Evolutionary conservation across 2,797 vertebrate genomes (phyloP).

Genomic region (Brachyrhaphis roseni): DNA sequence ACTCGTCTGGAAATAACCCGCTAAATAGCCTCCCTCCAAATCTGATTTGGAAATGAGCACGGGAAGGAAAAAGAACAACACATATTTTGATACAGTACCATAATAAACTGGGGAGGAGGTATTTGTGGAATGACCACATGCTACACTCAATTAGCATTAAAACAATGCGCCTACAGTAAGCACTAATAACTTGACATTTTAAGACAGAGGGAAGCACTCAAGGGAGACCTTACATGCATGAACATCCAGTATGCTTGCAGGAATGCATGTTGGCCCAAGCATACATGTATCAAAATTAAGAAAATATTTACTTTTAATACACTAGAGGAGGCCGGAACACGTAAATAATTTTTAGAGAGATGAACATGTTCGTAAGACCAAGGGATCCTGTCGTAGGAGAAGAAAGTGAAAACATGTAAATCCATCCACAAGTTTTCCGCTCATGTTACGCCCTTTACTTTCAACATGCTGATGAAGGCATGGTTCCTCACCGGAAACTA

Average conservation of each 20-base stretch:
- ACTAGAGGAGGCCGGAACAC: constrained; percentile 22
- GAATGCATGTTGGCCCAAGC: constrained; percentile 13
- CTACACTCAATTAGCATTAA: constrained; percentile 73
- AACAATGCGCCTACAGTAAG: constrained; percentile 73
- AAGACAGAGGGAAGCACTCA: constrained; percentile 17
- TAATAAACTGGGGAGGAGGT: constrained; percentile 51
- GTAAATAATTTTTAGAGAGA: not conserved
- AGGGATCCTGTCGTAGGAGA: constrained; percentile 46
- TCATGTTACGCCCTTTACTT: constrained; percentile 27
- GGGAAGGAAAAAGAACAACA: constrained; percentile 12
- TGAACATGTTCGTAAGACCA: constrained; percentile 35
- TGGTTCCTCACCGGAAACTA: constrained; percentile 22
- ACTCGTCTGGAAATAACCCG: constrained; percentile 33
- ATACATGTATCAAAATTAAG: constrained; percentile 17
- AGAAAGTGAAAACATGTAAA: constrained; percentile 57
- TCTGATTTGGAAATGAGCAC: constrained; percentile 59
- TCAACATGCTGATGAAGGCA: constrained; percentile 5
- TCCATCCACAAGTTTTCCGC: constrained; percentile 47
- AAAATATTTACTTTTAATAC: constrained; percentile 9
- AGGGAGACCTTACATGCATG: constrained; percentile 8
- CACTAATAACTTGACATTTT: constrained; percentile 40
- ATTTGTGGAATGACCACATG: constrained; percentile 70
- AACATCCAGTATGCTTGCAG: constrained; percentile 13
- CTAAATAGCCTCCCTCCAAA: constrained; percentile 53
- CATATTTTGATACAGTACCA: constrained; percentile 54